Evolutionary conservation across 92 coral and sea anemone genomes (phyloP), one percentile per base, ranked within the genome.

Genomic region (Palythoa grandiflora): DNA sequence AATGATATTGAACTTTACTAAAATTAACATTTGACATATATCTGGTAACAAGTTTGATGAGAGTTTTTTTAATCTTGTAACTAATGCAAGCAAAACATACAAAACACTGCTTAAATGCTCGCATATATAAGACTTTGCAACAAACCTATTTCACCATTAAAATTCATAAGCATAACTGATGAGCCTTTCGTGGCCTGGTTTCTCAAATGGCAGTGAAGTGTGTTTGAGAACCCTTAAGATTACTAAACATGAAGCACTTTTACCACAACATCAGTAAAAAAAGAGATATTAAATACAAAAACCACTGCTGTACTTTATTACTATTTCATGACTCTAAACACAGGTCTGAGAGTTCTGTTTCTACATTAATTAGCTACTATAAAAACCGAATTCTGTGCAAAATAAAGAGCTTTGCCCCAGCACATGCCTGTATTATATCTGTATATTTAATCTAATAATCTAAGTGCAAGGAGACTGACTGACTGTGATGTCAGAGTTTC

Each of bases 391-490:
- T 1, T 63, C 14, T 55, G 50, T 0, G 70, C 21, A 7, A 63
- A 4, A 3, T 5, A 21, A 59, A 59, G 70, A 17, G 21, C 36
- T 5, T n/a, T n/a, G 21, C 9, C 21, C 4, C 1, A 17, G n/a
- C 28, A n/a, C 2, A n/a, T 63, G 37, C 36, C 8, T 17, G 70
- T 63, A n/a, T 63, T 63, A 63, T 63, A 4, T 60, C 7, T 60
- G 36, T 63, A n/a, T 5, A 63, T 5, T 19, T 19, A 63, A 63
- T n/a, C 21, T 63, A 17, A 63, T 19, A 63, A 63, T n/a, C 21
- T 63, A 17, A 63, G 36, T 28, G 19, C 75, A 70, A 70, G 75
- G 47, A 70, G 75, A 70, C 75, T 11, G 75, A 70, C 75, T 38
- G 75, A 35, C 75, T 35, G 75, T 4, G 8, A 70, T 70, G 13